A percentile compares a stretch with the other conserved stretches of the same genome.
Evolutionary conservation across 30 jellyfish, hydroid and myxozoan species (phyloP).

Genomic region (Cassiopea xamachana): DNA sequence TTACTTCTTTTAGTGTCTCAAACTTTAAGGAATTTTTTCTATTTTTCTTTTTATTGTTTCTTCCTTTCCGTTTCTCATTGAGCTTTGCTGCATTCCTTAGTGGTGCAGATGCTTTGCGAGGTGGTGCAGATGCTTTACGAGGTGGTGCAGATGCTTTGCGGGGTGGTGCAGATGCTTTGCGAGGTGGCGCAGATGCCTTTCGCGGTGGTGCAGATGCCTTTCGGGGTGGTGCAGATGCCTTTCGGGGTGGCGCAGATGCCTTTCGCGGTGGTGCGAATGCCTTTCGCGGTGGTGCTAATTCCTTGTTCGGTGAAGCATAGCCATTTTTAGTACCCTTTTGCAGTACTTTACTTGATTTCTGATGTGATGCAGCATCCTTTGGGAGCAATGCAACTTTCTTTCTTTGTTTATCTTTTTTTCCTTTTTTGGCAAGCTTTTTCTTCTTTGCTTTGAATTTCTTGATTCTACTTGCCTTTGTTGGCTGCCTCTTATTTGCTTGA

Average conservation of each 20-base stretch:
- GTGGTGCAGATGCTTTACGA: slow-evolving; percentile 24
- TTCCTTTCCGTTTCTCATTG: neutral
- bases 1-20: slow-evolving; percentile 35
- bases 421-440: neutral
- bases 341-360: no score
- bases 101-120: slow-evolving; percentile 34
- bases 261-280: slow-evolving; percentile 19
- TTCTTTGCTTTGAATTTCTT: slow-evolving; percentile 23
- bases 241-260: slow-evolving; percentile 9
- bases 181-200: slow-evolving; percentile 15
- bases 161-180: slow-evolving; percentile 25
- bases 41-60: slow-evolving; percentile 17
- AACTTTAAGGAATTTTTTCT: slow-evolving; percentile 22
- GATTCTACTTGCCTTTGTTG: slow-evolving; percentile 27
- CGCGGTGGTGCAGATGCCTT: slow-evolving; percentile 44
- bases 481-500: slow-evolving; percentile 30
- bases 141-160: slow-evolving; percentile 24
- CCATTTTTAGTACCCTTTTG: no score
- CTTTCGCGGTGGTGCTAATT: neutral
- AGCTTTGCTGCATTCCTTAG: slow-evolving; percentile 24
- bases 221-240: slow-evolving; percentile 37
- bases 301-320: no score
- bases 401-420: no score
- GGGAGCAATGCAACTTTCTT: no score
- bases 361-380: no score